Base-by-base conservation (phyloP, 2,797 vertebrate species). In the Rhinella marina region DNA sequence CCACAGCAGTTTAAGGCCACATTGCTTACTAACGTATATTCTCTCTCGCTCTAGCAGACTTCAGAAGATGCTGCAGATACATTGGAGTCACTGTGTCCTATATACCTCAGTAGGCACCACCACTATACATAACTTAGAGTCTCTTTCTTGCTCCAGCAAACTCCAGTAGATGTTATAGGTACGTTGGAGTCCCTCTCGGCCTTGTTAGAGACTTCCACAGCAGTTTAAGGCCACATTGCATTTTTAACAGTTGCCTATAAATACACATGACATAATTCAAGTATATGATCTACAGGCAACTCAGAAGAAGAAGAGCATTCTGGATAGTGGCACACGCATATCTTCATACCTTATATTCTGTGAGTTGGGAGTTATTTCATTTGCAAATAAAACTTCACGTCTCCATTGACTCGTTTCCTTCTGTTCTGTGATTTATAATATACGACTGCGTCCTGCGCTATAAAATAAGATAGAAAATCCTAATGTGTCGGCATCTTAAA, bases 401-500 rank as follows among this genome's bases (percentile, higher is more conserved):
- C 25, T 25, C 50, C 12, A 7, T 23, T 0, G 48, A 11, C 23
- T 7, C 13, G 48, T 17, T 14, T 54, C 75, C 75, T n/a, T 77
- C 23, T 76, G 21, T 7, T 54, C 2, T 50, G 7, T 77, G 48
- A 54, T 50, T 16, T 77, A 25, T 81, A 21, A 64, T 48, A 41
- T 48, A 62, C 54, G 50, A 23, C 72, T 50, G 68, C 7, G 16
- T 41, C 29, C 29, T 19, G 21, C 14, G 17, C 19, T 48, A 80
- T 62, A 48, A 81, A 81, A 41, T 61, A 76, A 48, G 41, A 75
- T 41, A 25, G 41, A 41, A 59, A n/a, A 41, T 32, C 57, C 23
- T 27, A 80, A 80, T 54, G 61, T 50, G 27, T 56, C 54, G 48
- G 73, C 50, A 59, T 23, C 73, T 59, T 61, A 79, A 80, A 88